Evolutionary conservation across 2,888 invertebrate species (phyloP), one percentile per base, ranked within the genome.

Genomic region (Dexiosoma caninum): DNA sequence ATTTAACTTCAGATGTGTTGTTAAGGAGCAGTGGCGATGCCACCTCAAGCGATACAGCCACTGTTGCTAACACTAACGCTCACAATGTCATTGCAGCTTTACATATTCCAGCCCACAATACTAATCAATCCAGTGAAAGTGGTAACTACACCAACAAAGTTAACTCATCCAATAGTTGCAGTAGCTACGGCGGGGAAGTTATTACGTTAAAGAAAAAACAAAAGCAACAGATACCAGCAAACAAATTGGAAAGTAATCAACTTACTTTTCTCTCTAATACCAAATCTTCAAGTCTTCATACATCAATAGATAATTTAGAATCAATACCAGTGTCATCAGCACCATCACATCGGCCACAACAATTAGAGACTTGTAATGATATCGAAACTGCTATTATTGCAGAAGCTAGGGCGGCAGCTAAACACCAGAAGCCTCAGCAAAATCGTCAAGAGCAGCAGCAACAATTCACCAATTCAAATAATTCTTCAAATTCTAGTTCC

Each of bases 381-480:
- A 90, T 89, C 83, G 89, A 89, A 83, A 82, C 87, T 57, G 88
- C 87, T 64, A 89, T 88, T 32, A 87, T 89, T 70, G 89, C 89
- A 14, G 88, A 87, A 7, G 89, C 89, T 7, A 87, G 88, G 21
- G 88, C 87, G 5, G 88, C 87, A 10, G 88, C 88, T 55, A 86
- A 82, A 23, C 82, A 82, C 0, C 83, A 83, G 7, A 78, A 79
- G 6, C 74, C 78, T 1, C 44, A 81, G 4, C 64, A 46, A 16
- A 55, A 59, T 14, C 37, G 49, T 14, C 82, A 78, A 16, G 64
- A 60, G 44, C 81, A 64, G 12, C 82, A 72, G 49, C 81, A 82
- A 69, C 82, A 83, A 80, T 83, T 62, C 46, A 79, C 74, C 74
- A 78, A 82, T 78, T 81, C 82, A 66, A 83, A 82, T 78, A 70